Conservation (phyloP, 92 coral and sea anemone genomes). For the Porites evermanni region DNA sequence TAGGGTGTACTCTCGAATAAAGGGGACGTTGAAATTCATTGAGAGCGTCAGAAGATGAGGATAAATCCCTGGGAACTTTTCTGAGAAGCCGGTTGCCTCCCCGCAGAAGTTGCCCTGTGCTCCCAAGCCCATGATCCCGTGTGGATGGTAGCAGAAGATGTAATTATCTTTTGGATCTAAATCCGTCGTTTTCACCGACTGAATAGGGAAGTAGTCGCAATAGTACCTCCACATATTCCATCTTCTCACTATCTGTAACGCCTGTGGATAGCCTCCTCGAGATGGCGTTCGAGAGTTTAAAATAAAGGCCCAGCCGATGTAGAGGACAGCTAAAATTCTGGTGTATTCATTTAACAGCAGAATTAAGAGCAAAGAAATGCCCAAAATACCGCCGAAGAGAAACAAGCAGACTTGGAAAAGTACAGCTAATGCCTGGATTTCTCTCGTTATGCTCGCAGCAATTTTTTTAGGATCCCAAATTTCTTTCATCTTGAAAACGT, state of each 20-base stretch:
- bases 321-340: conserved; percentile 65
- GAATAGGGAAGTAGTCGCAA: conserved; percentile 88
- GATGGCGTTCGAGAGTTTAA: conserved; percentile 78
- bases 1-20: conserved; percentile 81
- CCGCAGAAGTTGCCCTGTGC: conserved; percentile 86
- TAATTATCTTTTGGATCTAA: conserved; percentile 89
- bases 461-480: conserved; percentile 88
- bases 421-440: conserved; percentile 82
- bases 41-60: conserved; percentile 85
- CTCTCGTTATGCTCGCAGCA: conserved; percentile 69
- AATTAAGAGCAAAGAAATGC: conserved; percentile 52
- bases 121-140: conserved; percentile 87
- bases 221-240: conserved; percentile 82
- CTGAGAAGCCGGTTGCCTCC: conserved; percentile 91
- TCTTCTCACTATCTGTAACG: conserved; percentile 64
- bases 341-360: conserved; percentile 70
- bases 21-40: conserved; percentile 78
- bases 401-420: conserved; percentile 69
- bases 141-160: conserved; percentile 91
- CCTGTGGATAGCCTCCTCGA: conserved; percentile 73
- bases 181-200: conserved; percentile 79
- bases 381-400: conserved; percentile 81
- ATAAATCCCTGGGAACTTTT: conserved; percentile 84
- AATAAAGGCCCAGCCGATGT: conserved; percentile 93
- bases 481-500: conserved; percentile 37